Evolutionary conservation across 2,797 vertebrate species (phyloP).

Genomic region (Coilia nasus): DNA sequence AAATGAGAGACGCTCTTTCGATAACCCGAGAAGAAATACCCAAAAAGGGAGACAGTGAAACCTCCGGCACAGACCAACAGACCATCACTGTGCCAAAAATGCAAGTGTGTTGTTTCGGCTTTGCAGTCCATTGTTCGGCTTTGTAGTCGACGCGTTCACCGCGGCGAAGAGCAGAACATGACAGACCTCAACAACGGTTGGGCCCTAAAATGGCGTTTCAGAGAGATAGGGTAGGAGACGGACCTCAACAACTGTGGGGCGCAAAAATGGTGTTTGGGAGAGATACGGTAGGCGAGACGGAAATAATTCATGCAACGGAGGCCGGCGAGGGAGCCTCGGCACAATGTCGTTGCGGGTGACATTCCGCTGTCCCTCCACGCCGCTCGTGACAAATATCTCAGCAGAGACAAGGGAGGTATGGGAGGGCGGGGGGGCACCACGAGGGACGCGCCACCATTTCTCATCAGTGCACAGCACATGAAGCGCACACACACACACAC

Average conservation of each 20-base stretch:
- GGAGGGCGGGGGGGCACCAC: conserved; percentile 38
- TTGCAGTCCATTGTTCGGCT: too few species aligned
- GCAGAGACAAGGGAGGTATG: neutral
- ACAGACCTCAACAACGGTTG: neutral
- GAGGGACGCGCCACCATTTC: conserved; percentile 56
- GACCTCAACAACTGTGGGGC: too few species aligned
- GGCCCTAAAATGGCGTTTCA: neutral
- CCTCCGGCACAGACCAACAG: too few species aligned
- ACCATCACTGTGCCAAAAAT: too few species aligned
- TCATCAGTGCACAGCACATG: conserved; percentile 58
- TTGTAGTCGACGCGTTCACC: neutral
- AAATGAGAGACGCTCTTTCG: too few species aligned
- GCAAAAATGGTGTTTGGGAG: neutral
- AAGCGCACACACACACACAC: conserved; percentile 37
- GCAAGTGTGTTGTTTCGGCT: too few species aligned
- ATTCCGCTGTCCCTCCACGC: conserved; percentile 2
- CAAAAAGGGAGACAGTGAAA: too few species aligned
- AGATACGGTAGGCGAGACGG: neutral
- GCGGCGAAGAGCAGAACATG: neutral
- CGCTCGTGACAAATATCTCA: conserved; percentile 7
- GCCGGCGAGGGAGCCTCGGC: neutral
- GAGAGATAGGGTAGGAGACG: neutral
- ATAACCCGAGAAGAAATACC: too few species aligned
- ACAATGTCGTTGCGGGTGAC: conserved; percentile 8
- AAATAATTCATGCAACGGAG: neutral